Conservation (phyloP, 2,888 invertebrate genomes). For the Acheta domesticus region DNA sequence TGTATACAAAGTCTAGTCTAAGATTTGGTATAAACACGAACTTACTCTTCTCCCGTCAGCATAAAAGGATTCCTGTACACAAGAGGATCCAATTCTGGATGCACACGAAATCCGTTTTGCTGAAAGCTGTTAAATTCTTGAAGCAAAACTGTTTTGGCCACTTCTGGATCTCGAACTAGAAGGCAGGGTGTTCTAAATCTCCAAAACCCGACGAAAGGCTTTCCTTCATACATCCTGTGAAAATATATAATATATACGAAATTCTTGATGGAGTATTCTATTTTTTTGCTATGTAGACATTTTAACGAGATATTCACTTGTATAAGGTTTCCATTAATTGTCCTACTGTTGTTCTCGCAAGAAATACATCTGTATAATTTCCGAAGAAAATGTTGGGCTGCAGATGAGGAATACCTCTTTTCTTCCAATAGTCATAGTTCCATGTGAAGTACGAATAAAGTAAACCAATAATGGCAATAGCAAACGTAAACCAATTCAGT, state of each 20-base stretch:
- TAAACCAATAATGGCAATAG: background rate
- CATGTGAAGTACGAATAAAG: background rate
- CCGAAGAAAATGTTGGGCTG: background rate
- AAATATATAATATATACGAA: background rate
- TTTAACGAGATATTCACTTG: background rate
- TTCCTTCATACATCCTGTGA: background rate
- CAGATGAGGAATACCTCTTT: background rate
- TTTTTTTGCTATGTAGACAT: background rate
- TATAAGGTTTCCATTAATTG: background rate
- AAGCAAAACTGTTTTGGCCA: constrained; percentile 56
- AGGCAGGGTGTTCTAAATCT: constrained; percentile 53
- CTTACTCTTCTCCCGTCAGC: constrained; percentile 51
- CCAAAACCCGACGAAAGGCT: background rate
- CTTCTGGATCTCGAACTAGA: constrained; percentile 58
- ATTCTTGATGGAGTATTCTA: background rate
- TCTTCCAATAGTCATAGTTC: background rate
- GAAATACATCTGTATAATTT: background rate
- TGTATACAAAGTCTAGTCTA: too few relatives aligned
- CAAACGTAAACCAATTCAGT: too few relatives aligned
- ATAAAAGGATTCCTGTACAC: constrained; percentile 58
- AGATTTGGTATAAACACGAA: background rate
- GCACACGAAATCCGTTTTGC: constrained; percentile 60
- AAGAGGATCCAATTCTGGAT: constrained; percentile 59
- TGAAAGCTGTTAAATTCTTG: constrained; percentile 62
- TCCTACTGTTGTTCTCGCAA: background rate